Evolutionary conservation across 2,797 vertebrate genomes (phyloP).

Genomic region (Chaunax sp.): DNA sequence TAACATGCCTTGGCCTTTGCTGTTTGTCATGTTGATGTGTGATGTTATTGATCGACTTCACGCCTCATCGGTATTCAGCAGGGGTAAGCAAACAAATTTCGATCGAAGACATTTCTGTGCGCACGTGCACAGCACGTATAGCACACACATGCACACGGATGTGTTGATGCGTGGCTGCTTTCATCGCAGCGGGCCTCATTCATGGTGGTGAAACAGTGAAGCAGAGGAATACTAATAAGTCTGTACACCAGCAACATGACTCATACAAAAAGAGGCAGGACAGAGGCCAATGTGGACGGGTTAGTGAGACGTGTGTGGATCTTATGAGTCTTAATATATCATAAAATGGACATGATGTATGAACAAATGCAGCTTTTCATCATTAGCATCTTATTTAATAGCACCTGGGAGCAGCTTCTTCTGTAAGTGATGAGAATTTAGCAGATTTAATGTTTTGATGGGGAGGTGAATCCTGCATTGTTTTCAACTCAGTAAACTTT

Average conservation of each 20-base stretch:
- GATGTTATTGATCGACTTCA: background rate
- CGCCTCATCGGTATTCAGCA: slow-evolving; percentile 19
- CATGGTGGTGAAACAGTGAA: background rate
- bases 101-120: background rate
- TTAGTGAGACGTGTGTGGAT: too few relatives aligned
- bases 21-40: slow-evolving; percentile 4
- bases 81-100: background rate
- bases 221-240: slow-evolving; percentile 13
- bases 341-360: too few relatives aligned
- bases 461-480: too few relatives aligned
- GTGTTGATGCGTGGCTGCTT: background rate
- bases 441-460: too few relatives aligned
- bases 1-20: background rate
- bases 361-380: too few relatives aligned
- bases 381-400: too few relatives aligned
- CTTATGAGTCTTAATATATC: too few relatives aligned
- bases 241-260: background rate
- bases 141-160: background rate
- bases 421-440: too few relatives aligned
- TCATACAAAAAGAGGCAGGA: background rate
- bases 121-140: background rate
- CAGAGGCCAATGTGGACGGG: background rate
- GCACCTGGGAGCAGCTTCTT: too few relatives aligned
- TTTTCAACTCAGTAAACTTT: too few relatives aligned
- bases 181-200: background rate